Conservation (phyloP, 1,140 invertebrate species). For the Riptortus pedestris region DNA sequence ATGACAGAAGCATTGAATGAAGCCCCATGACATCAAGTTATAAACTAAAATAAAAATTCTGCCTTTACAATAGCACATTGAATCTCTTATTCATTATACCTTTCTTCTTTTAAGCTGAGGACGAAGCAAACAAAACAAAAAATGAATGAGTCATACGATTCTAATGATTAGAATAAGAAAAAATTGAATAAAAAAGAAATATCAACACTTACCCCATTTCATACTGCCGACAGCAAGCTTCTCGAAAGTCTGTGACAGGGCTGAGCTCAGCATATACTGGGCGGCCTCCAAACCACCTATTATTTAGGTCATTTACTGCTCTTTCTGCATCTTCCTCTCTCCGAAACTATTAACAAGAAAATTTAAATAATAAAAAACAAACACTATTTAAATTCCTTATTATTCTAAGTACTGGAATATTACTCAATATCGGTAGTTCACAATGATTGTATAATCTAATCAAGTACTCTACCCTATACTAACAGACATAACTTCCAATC, state of each 20-base stretch:
- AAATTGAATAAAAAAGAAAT: not conserved
- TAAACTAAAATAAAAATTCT: no score
- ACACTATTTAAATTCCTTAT: no score
- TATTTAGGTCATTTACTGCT: conserved; percentile 91
- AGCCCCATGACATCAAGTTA: no score
- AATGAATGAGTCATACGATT: not conserved
- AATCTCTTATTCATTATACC: not conserved
- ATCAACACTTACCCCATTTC: conserved; percentile 74
- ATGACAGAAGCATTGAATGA: no score
- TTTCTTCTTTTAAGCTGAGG: not conserved
- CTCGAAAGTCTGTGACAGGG: conserved; percentile 96
- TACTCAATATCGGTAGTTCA: no score
- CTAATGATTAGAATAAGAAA: no score
- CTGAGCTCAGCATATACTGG: conserved; percentile 96
- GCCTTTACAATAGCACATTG: not conserved
- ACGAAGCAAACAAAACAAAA: not conserved
- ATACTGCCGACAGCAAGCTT: conserved; percentile 97
- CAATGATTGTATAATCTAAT: no score
- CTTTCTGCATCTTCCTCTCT: conserved; percentile 96
- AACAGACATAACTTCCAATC: no score
- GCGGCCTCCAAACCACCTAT: conserved; percentile 97
- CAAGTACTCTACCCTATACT: no score
- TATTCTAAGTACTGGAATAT: conserved; percentile 9
- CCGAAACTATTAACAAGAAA: conserved; percentile 68
- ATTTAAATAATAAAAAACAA: not conserved